These are phyloP conservation scores for Acrobasis consociella DNA, from an alignment of 2,888 invertebrate genomes.

Conservation along the genomic window DNA sequence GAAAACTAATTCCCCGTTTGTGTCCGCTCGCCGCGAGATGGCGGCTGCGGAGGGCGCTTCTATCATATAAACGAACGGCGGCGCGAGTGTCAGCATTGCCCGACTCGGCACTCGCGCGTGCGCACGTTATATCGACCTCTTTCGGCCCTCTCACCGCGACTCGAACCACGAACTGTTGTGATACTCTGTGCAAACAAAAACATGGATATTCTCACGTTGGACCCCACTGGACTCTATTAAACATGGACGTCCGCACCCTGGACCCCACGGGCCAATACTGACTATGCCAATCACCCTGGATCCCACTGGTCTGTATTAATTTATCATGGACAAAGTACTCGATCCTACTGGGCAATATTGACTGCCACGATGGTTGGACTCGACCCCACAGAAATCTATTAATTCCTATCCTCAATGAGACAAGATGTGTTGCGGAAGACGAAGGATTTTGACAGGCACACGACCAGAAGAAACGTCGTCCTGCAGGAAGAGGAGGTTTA, in stretches of 20 bases:
- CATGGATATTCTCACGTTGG: constrained; percentile 74
- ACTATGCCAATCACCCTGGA: constrained; percentile 41
- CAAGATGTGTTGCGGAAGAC: constrained; percentile 78
- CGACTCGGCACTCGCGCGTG: constrained; percentile 58
- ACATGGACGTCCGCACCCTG: constrained; percentile 64
- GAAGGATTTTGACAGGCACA: constrained; percentile 70
- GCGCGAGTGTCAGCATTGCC: constrained; percentile 66
- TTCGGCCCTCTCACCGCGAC: constrained; percentile 40
- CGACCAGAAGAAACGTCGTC: constrained; percentile 75
- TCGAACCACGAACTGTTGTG: constrained; percentile 60
- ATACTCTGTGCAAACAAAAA: constrained; percentile 56
- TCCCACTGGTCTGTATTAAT: constrained; percentile 47
- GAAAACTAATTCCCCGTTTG: constrained; percentile 47
- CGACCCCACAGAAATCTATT: constrained; percentile 77
- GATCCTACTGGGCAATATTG: constrained; percentile 74
- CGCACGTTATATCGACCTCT: constrained; percentile 49
- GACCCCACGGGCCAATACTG: constrained; percentile 74
- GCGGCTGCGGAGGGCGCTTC: constrained; percentile 53
- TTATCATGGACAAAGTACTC: constrained; percentile 54
- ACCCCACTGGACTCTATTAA: constrained; percentile 78
- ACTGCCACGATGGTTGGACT: constrained; percentile 62
- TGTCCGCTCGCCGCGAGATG: constrained; percentile 68
- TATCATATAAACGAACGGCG: constrained; percentile 65
- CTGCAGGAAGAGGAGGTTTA: constrained; percentile 74
- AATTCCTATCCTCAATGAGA: constrained; percentile 41